Base-by-base conservation (phyloP, 2,797 vertebrate genomes). In the Danionella dracula region DNA sequence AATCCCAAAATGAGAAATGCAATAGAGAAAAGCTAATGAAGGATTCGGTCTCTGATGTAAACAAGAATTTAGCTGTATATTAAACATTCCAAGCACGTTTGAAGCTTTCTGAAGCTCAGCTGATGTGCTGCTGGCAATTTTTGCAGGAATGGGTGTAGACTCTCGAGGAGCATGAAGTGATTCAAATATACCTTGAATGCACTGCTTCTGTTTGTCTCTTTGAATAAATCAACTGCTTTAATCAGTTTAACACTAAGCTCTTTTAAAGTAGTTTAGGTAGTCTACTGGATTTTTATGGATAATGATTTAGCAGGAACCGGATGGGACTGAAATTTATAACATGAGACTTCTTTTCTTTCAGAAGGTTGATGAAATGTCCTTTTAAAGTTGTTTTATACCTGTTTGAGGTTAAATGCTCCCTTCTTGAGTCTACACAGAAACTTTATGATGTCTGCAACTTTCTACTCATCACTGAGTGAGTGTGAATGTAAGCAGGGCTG, bases 11-110 rank as follows among this genome's bases (percentile, higher is more conserved):
- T 57, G 53, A 66, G 48, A 51, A 55, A 44, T 15, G 48, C 54
- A 58, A 11, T 55, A 35, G 66, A 50, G 37, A 53, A 46, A 56
- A 8, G 29, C 78, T 84, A 83, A 86, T 87, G 85, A 81, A 79
- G 68, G 72, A 77, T 66, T 75, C 73, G 63, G 72, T 73, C 40
- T 32, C 71, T 69, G 27, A 42, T 73, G 72, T 80, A 75, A 72
- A 81, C 66, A 56, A 74, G 74, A 63, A 83, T 81, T 68, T 42
- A 4, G 15, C 16, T 76, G 12, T 62, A 72, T 83, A 81, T 72
- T 67, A 67, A 78, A 59, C 40, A 0, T 75, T 79, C 53, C 71
- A 64, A 66, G 54, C 75, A 59, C 74, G 56, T 82, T 12, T 49
- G 5, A 21, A 17, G 34, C 32, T 38, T 38, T 8, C 4, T 38